Percentiles rank a stretch among this genome's conserved stretches.
These are phyloP conservation scores for Camponotus pennsylvanicus DNA, from an alignment of 1,140 invertebrate species.

Conservation along the genomic window DNA sequence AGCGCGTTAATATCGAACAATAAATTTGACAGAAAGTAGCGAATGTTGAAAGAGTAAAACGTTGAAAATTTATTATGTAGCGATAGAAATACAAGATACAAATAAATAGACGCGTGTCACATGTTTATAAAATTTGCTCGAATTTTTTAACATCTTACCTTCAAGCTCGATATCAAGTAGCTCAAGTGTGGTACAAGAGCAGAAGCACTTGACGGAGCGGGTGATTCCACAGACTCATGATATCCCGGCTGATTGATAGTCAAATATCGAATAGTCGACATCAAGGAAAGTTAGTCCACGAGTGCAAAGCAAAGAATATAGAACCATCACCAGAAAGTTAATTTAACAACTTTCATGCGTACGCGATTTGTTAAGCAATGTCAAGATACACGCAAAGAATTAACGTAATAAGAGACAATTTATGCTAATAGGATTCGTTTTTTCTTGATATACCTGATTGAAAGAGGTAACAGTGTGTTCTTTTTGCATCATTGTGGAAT, in stretches of 20 bases:
- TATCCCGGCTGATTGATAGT: constrained; percentile 80
- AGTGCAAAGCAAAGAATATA: constrained; percentile 62
- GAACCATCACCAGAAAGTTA: constrained; percentile 68
- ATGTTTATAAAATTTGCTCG: constrained; percentile 26
- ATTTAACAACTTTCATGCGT: constrained; percentile 66
- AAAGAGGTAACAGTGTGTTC: constrained; percentile 82
- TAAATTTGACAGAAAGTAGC: neutral
- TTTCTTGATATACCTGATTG: constrained; percentile 79
- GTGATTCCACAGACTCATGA: constrained; percentile 83
- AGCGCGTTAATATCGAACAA: constrained; percentile 43
- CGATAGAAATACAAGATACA: no score
- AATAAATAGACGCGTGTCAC: neutral
- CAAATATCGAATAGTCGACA: constrained; percentile 56
- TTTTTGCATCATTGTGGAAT: constrained; percentile 79
- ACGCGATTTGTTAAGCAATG: constrained; percentile 32
- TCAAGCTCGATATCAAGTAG: constrained; percentile 89
- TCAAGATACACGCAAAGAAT: constrained; percentile 9
- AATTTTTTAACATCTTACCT: constrained; percentile 87
- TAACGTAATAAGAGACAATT: constrained; percentile 14
- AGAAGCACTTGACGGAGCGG: constrained; percentile 88
- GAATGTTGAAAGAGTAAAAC: neutral
- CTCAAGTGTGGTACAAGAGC: constrained; percentile 90
- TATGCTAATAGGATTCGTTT: neutral
- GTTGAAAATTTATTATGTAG: constrained; percentile 27
- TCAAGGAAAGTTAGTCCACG: constrained; percentile 64